Percentiles rank a stretch among this genome's conserved stretches.
Conservation (phyloP, 2,113 vertebrate genomes). For the Progne subis region DNA sequence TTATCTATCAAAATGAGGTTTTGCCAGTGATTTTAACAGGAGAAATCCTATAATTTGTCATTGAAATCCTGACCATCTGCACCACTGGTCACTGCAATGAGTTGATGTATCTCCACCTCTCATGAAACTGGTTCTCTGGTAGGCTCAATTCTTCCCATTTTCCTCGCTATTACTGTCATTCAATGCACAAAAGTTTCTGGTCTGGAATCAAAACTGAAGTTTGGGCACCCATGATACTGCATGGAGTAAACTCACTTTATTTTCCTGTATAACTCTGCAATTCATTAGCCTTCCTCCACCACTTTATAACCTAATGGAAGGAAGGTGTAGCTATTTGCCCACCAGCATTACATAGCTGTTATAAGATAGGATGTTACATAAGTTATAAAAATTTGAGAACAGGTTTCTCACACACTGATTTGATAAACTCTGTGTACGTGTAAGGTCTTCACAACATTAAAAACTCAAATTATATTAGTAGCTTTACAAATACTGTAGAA, state of each 20-base stretch:
- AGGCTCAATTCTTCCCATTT: neutral
- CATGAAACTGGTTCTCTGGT: neutral
- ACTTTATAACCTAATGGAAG: neutral
- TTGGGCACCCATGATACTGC: neutral
- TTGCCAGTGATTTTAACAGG: neutral
- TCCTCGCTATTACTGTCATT: neutral
- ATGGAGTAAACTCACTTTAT: neutral
- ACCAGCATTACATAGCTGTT: neutral
- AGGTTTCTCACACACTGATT: neutral
- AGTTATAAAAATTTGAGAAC: neutral
- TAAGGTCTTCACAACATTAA: neutral
- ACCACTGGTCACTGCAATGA: neutral
- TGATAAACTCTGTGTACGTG: neutral
- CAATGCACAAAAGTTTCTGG: neutral
- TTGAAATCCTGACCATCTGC: neutral
- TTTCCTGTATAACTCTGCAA: neutral
- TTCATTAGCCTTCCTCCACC: neutral
- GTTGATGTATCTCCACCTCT: neutral
- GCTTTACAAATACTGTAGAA: neutral
- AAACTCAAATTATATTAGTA: neutral
- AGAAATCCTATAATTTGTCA: neutral
- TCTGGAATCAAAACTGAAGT: neutral
- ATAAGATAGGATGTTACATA: neutral
- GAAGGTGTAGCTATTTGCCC: neutral
- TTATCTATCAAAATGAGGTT: neutral